Percentiles rank a stretch among this genome's conserved stretches.
phyloP scores from a whole-genome alignment of 2,888 invertebrate genomes.

The Strigamia maritima region DNA sequence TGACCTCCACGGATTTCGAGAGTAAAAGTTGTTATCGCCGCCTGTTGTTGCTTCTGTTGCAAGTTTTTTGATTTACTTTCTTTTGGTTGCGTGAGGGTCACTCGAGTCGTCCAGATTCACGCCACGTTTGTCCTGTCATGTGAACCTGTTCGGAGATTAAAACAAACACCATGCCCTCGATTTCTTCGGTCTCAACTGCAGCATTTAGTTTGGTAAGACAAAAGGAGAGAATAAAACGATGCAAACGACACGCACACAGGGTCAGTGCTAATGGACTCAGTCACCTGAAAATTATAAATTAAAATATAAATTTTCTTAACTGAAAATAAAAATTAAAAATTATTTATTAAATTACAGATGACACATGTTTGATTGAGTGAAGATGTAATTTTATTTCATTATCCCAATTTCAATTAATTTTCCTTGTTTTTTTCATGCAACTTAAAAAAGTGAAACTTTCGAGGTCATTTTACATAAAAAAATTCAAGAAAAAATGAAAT shows the following conservation, averaged over 20 bases:
- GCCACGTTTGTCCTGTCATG: slow-evolving; percentile 6
- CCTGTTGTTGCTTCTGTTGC: slow-evolving; percentile 8
- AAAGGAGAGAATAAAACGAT: background rate
- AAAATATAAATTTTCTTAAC: too few relatives aligned
- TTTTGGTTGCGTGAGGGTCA: slow-evolving; percentile 5
- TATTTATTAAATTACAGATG: too few relatives aligned
- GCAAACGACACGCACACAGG: background rate
- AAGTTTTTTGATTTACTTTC: slow-evolving; percentile 2
- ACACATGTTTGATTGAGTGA: too few relatives aligned
- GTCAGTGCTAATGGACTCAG: background rate
- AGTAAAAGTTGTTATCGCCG: background rate
- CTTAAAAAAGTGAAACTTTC: background rate
- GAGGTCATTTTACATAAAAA: background rate
- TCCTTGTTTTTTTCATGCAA: background rate
- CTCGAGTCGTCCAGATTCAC: background rate
- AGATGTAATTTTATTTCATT: too few relatives aligned
- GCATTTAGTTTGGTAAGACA: background rate
- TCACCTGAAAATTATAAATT: background rate
- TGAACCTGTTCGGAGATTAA: slow-evolving; percentile 13
- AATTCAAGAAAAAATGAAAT: background rate
- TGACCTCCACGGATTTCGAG: background rate
- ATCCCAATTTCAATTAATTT: background rate
- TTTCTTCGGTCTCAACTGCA: background rate
- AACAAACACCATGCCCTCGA: background rate
- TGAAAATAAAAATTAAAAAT: too few relatives aligned